A percentile compares a stretch with the other conserved stretches of the same genome.
Evolutionary conservation across 2,797 vertebrate species (phyloP).

Genomic region (Coreius guichenoti): DNA sequence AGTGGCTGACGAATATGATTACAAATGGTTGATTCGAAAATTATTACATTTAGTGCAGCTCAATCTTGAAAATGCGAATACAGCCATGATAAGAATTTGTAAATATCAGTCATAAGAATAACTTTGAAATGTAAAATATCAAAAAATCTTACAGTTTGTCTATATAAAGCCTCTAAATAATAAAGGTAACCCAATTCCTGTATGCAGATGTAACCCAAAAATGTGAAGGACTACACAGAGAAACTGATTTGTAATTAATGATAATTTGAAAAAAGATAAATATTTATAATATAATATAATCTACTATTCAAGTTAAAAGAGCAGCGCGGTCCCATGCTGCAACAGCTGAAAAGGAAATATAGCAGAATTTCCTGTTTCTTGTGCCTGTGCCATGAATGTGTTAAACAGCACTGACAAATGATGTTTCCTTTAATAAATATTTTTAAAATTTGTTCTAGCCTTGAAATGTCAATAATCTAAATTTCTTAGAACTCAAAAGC

Average conservation of each 20-base stretch:
- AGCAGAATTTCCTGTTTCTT: constrained; percentile 7
- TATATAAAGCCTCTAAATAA: neutral
- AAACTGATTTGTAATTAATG: neutral
- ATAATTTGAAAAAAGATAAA: neutral
- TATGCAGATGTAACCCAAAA: neutral
- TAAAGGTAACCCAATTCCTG: neutral
- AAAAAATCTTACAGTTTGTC: neutral
- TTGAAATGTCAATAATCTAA: constrained; percentile 44
- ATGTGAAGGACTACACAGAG: neutral
- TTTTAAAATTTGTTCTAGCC: constrained; percentile 36
- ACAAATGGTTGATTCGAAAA: neutral
- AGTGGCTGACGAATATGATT: neutral
- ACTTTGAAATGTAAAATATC: neutral
- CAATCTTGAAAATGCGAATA: neutral
- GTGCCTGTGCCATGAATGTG: constrained; percentile 14
- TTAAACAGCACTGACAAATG: constrained; percentile 36
- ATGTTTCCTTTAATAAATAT: constrained; percentile 57
- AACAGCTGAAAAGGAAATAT: constrained; percentile 35
- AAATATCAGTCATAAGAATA: neutral
- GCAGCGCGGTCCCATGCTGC: neutral
- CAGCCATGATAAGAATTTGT: neutral
- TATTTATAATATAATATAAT: neutral
- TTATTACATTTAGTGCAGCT: neutral
- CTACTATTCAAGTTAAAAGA: neutral
- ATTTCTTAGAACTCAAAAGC: constrained; percentile 31